These are phyloP conservation scores for Dolomedes plantarius DNA, from an alignment of 2,888 invertebrate genomes.

Conservation along the genomic window DNA sequence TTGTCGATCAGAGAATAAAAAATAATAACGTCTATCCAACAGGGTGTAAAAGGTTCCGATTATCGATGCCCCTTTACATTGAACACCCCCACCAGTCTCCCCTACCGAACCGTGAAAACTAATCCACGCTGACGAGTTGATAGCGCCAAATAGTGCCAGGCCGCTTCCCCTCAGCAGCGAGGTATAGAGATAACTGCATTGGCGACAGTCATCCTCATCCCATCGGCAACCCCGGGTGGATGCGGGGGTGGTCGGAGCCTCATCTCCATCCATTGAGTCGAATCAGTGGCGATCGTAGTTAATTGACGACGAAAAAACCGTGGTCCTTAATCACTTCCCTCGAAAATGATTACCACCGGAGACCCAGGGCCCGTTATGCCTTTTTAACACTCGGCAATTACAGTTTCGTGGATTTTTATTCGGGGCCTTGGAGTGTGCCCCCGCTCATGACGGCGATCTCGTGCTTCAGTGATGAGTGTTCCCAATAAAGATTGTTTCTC, in stretches of 20 bases:
- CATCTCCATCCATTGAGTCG: conserved; percentile 49
- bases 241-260: conserved; percentile 38
- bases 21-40: no score
- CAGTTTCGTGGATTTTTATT: conserved; percentile 5
- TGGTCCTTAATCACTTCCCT: conserved; percentile 54
- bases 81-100: no score
- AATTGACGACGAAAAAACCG: conserved; percentile 55
- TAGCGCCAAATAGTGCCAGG: no score
- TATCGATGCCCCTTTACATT: no score
- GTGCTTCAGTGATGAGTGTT: neutral
- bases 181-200: neutral
- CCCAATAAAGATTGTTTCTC: neutral
- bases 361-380: neutral
- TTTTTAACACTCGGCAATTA: conserved; percentile 6
- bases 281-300: conserved; percentile 53
- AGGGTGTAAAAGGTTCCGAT: no score
- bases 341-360: conserved; percentile 26
- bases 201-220: neutral
- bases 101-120: no score
- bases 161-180: no score
- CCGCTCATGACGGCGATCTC: neutral
- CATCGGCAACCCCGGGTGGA: conserved; percentile 8
- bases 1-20: no score
- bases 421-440: neutral
- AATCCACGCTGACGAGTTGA: no score